Evolutionary conservation across 2,113 vertebrate species (phyloP), one percentile per base, ranked within the genome.

Genomic region (Heptranchias perlo): DNA sequence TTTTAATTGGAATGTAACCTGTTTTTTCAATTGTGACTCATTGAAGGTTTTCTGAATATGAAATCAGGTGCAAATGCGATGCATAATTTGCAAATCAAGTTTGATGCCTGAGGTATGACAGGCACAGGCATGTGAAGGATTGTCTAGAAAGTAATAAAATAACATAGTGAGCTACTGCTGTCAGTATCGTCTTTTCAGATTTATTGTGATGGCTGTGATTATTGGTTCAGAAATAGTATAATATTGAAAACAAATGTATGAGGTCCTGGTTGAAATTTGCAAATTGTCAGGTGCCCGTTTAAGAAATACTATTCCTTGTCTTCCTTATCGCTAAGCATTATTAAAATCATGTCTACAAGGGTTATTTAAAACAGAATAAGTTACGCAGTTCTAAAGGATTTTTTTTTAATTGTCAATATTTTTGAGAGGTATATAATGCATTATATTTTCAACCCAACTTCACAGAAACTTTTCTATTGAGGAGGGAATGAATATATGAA

Each of bases 181-280:
- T 39, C 76, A 82, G 76, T 82, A 16, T 82, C 76, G 16, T n/a
- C 39, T 21, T 82, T 39, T 82, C 76, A 44, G 76, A 82, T 44
- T 82, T 82, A 82, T 82, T 82, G 44, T 14, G 13, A 18, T 16
- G n/a, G 35, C 76, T 14, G n/a, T 16, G 13, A 82, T 82, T 82
- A 82, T 82, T n/a, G 13, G 76, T n/a, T 18, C 14, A 82, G 76
- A 82, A 82, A 82, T 44, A n/a, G 39, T 44, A 82, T 44, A 44
- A 82, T 82, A 82, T 82, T 82, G 76, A 44, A 82, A 82, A 82
- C 44, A 82, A 82, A 82, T 82, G 76, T n/a, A 82, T 82, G 76
- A 82, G n/a, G 3, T 39, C 39, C n/a, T 39, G 10, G 35, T 44
- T 82, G 76, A 82, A n/a, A 82, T n/a, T 44, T 82, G 39, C 76